phyloP scores from a whole-genome alignment of 2,113 vertebrate species.

The Hylia prasina region DNA sequence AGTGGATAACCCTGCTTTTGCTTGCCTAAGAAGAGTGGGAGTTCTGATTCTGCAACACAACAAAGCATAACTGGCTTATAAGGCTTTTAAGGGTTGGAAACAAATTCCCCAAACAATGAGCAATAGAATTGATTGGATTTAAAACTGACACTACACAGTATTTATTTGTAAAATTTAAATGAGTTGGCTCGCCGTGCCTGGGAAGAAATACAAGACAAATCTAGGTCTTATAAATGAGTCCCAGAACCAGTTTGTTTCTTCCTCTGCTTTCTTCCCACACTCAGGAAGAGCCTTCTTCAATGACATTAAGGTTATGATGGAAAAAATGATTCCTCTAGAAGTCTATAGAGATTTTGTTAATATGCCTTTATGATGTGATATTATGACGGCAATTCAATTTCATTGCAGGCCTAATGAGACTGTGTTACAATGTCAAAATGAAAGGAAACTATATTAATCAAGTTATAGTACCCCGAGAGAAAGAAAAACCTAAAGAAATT shows the following conservation, averaged over 20 bases:
- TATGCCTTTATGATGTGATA: conserved; percentile 68
- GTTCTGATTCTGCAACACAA: neutral
- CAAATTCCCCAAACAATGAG: neutral
- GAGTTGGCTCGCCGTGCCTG: neutral
- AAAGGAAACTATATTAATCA: conserved; percentile 67
- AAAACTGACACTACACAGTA: neutral
- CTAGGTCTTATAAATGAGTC: neutral
- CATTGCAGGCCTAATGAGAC: conserved; percentile 70
- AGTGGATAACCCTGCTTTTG: neutral
- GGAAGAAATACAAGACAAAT: neutral
- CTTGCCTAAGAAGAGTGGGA: neutral
- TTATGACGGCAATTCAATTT: conserved; percentile 70
- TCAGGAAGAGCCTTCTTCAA: conserved; percentile 26
- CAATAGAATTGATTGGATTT: neutral
- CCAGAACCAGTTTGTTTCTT: neutral
- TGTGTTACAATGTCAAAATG: conserved; percentile 66
- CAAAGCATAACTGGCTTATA: neutral
- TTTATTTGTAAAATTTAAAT: neutral
- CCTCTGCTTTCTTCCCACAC: neutral
- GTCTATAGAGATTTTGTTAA: conserved; percentile 59
- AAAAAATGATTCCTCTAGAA: conserved; percentile 38
- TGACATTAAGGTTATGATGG: conserved; percentile 61
- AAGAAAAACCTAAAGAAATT: conserved; percentile 56
- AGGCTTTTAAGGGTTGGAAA: neutral
- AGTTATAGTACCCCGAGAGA: conserved; percentile 51